Conservation (phyloP, 53 echinoderm and acorn worm species). For the Astropecten irregularis region DNA sequence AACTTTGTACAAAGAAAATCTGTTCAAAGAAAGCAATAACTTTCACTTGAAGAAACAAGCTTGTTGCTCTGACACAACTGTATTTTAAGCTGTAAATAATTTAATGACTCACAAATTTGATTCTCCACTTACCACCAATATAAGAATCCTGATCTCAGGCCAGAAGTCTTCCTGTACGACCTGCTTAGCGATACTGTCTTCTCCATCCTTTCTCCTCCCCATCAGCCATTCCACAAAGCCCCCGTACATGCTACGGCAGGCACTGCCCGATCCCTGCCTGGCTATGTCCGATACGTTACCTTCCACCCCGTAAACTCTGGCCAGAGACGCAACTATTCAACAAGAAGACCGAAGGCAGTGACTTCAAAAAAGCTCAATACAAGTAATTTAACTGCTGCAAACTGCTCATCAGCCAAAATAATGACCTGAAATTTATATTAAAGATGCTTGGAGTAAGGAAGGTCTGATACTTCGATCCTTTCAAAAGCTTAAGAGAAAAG, state of each 20-base stretch:
- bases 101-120: no score
- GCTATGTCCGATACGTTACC: conserved; percentile 96
- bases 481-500: no score
- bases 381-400: no score
- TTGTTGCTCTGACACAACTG: no score
- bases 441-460: no score
- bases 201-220: conserved; percentile 66
- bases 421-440: not conserved
- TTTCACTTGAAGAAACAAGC: no score
- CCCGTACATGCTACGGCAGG: conserved; percentile 91
- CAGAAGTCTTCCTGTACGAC: conserved; percentile 77
- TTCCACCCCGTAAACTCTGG: conserved; percentile 70
- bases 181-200: conserved; percentile 79
- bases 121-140: conserved; percentile 79
- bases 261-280: conserved; percentile 92
- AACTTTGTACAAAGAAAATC: no score
- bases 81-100: not conserved
- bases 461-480: no score
- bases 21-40: no score
- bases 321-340: conserved; percentile 83
- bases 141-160: conserved; percentile 88
- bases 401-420: no score
- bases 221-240: conserved; percentile 93
- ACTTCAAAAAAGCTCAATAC: not conserved
- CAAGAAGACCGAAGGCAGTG: no score